Percentiles rank a stretch among this genome's conserved stretches.
Evolutionary conservation across 64 coral and sea anemone genomes (phyloP).

Genomic region (Catalaphyllia jardinei): DNA sequence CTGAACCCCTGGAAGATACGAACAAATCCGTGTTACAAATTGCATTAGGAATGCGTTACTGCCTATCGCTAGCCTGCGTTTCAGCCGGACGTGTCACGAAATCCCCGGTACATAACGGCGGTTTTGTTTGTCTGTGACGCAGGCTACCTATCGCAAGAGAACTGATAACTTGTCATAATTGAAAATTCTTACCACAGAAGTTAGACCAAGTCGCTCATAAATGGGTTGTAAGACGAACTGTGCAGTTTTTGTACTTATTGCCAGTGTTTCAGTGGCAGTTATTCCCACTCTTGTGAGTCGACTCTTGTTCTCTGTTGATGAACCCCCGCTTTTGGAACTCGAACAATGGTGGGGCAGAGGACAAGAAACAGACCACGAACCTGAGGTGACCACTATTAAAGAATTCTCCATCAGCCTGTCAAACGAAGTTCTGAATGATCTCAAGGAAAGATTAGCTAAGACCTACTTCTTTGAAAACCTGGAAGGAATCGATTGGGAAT

Average conservation of each 20-base stretch:
- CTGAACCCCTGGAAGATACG: too few relatives aligned
- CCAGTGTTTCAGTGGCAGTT: slow-evolving; percentile 22
- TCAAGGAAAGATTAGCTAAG: slow-evolving; percentile 60
- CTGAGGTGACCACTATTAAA: slow-evolving; percentile 18
- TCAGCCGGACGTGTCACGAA: too few relatives aligned
- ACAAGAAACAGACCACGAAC: background rate
- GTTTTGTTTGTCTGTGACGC: too few relatives aligned
- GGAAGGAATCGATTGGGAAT: slow-evolving; percentile 81
- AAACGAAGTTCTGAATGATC: slow-evolving; percentile 59
- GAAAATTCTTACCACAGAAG: too few relatives aligned
- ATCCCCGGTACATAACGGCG: too few relatives aligned
- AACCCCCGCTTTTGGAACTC: background rate
- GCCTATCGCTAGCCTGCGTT: too few relatives aligned
- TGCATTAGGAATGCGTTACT: too few relatives aligned
- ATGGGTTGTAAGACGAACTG: slow-evolving; percentile 23
- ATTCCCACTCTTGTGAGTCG: background rate
- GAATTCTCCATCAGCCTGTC: slow-evolving; percentile 48
- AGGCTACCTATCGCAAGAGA: too few relatives aligned
- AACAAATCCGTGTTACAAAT: too few relatives aligned
- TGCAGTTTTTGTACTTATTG: background rate
- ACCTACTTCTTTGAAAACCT: slow-evolving; percentile 78
- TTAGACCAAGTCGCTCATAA: too few relatives aligned
- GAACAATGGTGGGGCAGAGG: slow-evolving; percentile 83
- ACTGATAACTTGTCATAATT: too few relatives aligned
- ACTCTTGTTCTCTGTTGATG: background rate